Evolutionary conservation across 1,140 invertebrate genomes (phyloP), one percentile per base, ranked within the genome.

Genomic region (Phthorimaea operculella): DNA sequence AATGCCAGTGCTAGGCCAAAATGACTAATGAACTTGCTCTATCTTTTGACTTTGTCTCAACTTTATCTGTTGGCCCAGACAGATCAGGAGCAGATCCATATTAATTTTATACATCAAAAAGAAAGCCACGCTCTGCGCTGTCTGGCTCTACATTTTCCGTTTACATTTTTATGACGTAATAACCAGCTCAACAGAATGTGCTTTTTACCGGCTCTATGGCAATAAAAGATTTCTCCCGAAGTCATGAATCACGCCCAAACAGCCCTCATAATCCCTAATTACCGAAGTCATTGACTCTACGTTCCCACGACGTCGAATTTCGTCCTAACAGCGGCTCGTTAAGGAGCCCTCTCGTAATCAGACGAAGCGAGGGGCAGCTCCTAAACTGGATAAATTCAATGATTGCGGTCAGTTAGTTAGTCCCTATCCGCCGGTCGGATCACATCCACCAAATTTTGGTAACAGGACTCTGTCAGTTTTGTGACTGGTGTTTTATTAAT

Each of bases 331-430:
- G 63, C 58, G 68, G 44, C 14, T 72, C 66, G 62, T 62, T 63
- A 60, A 57, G 52, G 52, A 61, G 64, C 66, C 60, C 64, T 63
- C 60, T 54, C 62, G 55, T 77, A 79, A 79, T 79, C 63, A 71
- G 21, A 6, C 21, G 21, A 28, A 6, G 21, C 70, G 71, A 68
- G 62, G 61, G 59, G 45, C 47, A 61, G 58, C 67, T 69, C 74
- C 71, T 64, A 63, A 28, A 64, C 59, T 69, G 63, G 58, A 63
- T 68, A 73, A 75, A 75, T 72, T 58, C 64, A 60, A 74, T 73
- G 68, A 76, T 82, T 75, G 71, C 60, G 56, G 48, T 54, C 71
- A 78, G 73, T 76, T n/a, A n/a, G n/a, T n/a, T 6, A 28, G 57
- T 78, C 70, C 66, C 60, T 74, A 71, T 63, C 60, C 70, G 71